Evolutionary conservation across 2,113 vertebrate genomes (phyloP), one percentile per base, ranked within the genome.

Genomic region (Taurulus bubalis): DNA sequence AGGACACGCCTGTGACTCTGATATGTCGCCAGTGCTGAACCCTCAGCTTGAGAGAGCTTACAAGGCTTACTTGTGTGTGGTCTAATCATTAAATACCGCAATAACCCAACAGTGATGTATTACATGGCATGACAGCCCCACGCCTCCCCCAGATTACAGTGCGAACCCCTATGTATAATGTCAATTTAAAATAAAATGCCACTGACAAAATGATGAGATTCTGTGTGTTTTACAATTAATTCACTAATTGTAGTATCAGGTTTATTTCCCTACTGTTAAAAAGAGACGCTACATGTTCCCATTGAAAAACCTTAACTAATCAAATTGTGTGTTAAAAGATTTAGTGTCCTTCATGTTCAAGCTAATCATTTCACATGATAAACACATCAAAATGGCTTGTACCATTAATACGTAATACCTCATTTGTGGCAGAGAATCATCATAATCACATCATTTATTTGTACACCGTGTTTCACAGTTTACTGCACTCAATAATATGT

Each of bases 321-420:
- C 15, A 9, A 64, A 18, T 22, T 49, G 12, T 58, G 62, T 45
- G 30, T 22, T 9, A 9, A 24, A 6, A n/a, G n/a, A 75, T 71
- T 38, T 55, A 67, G 6, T 60, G 49, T 36, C 30, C 8, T 24
- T 22, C 2, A 11, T 24, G 22, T 74, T 34, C 3, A 55, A 24
- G 22, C 30, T 14, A 28, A 78, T 71, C 56, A 81, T 84, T 80
- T 16, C 18, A 63, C 1, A 49, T 77, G 47, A 74, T 14, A 16
- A 51, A 59, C 10, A 38, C 34, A 71, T 82, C 49, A 75, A 71
- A 71, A 65, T 24, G 3, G n/a, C 24, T 26, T 63, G 22, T 47
- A 18, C 22, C 34, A 28, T 71, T 83, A 30, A n/a, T n/a, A 60
- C 18, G 1, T 64, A 42, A 42, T 42, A 42, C 2, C 34, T 14